Percentiles rank a stretch among this genome's conserved stretches.
These are phyloP conservation scores for Tetranychus urticae DNA, from an alignment of 1,140 invertebrate species.

Conservation along the genomic window DNA sequence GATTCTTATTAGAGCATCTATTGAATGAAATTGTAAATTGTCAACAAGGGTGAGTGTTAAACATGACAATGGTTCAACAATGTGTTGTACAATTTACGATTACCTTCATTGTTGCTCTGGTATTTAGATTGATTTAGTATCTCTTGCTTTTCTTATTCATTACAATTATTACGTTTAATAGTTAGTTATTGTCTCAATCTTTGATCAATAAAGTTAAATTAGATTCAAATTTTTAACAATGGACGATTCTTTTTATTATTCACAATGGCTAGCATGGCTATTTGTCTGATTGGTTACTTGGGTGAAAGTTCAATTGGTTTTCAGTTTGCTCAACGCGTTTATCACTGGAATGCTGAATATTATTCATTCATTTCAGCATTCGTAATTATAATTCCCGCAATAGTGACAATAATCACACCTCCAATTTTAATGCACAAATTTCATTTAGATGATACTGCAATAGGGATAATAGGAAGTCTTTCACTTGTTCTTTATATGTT, in stretches of 20 bases:
- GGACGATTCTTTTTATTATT: neutral
- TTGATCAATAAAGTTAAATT: no score
- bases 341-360: neutral
- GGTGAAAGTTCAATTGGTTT: constrained; percentile 1
- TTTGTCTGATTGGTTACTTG: neutral
- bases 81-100: no score
- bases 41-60: no score
- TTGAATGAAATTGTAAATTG: no score
- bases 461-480: neutral
- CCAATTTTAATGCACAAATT: neutral
- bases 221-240: neutral
- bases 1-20: neutral
- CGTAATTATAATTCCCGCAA: neutral
- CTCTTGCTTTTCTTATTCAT: no score
- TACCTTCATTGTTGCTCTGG: no score
- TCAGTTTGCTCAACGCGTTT: constrained; percentile 6
- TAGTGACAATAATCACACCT: neutral
- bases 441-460: constrained; percentile 1
- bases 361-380: constrained; percentile 3
- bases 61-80: no score
- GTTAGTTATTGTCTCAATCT: no score
- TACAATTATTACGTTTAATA: no score
- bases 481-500: neutral
- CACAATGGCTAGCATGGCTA: neutral
- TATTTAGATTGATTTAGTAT: no score